Percentiles rank a stretch among this genome's conserved stretches.
phyloP scores from a whole-genome alignment of 2,888 invertebrate genomes.

The Agriopis leucophaearia region DNA sequence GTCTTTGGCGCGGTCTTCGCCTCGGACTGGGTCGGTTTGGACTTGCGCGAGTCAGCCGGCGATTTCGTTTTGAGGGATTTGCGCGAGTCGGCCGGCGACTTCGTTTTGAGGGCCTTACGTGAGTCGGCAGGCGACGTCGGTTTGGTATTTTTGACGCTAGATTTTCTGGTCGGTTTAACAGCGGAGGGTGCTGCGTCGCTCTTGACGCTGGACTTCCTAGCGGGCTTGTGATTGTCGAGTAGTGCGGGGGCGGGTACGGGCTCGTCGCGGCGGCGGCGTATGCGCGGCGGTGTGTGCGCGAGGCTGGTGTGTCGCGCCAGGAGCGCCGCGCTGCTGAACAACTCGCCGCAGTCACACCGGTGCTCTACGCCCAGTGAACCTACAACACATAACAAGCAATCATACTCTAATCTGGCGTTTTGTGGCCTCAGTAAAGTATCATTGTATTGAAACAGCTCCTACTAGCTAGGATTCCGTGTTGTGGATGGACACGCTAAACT shows the following conservation, averaged over 20 bases:
- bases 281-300: slow-evolving; percentile 8
- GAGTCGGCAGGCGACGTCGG: not conserved
- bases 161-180: slow-evolving; percentile 40
- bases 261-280: slow-evolving; percentile 29
- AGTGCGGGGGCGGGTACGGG: not conserved
- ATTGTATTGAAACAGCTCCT: no score
- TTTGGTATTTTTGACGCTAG: slow-evolving; percentile 29
- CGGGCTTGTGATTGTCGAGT: slow-evolving; percentile 34
- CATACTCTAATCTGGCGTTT: no score
- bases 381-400: not conserved
- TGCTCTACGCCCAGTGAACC: slow-evolving; percentile 63
- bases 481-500: no score
- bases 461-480: no score
- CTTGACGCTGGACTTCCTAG: slow-evolving; percentile 57
- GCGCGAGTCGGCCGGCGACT: slow-evolving; percentile 12
- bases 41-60: slow-evolving; percentile 24
- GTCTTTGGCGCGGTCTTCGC: slow-evolving; percentile 49
- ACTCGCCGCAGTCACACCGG: slow-evolving; percentile 82
- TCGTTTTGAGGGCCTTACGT: slow-evolving; percentile 12
- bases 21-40: slow-evolving; percentile 26
- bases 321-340: slow-evolving; percentile 78
- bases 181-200: slow-evolving; percentile 32
- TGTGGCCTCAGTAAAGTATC: no score
- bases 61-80: slow-evolving; percentile 3
- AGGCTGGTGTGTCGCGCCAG: slow-evolving; percentile 56